These are phyloP conservation scores for Zapus hudsonius DNA, from an alignment of 2,113 vertebrate genomes.

Conservation along the genomic window DNA sequence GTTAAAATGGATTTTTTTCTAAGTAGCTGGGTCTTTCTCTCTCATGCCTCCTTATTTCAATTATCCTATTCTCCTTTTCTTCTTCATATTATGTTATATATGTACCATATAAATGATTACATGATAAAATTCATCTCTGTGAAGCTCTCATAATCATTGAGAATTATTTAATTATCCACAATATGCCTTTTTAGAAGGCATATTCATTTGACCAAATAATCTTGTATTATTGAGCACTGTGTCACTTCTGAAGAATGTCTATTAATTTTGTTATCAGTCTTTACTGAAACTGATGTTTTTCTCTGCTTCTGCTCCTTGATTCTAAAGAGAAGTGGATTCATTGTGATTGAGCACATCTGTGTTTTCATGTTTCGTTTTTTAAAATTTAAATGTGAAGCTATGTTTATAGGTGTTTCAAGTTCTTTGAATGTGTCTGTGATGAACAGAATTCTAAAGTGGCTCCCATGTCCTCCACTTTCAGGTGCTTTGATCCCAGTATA, in stretches of 20 bases:
- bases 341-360: not conserved
- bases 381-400: not conserved
- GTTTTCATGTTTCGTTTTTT: not conserved
- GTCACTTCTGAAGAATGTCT: not conserved
- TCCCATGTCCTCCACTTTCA: not conserved
- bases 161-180: not conserved
- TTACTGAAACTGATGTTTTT: not conserved
- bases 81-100: not conserved
- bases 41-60: not conserved
- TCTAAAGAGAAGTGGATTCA: not conserved
- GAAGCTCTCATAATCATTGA: not conserved
- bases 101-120: not conserved
- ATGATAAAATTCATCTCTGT: not conserved
- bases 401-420: not conserved
- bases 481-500: too few species aligned
- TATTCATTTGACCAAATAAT: not conserved
- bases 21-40: not conserved
- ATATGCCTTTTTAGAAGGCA: not conserved
- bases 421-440: not conserved
- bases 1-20: not conserved
- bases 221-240: not conserved
- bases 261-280: not conserved
- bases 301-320: not conserved
- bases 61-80: not conserved
- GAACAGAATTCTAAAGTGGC: not conserved